phyloP scores from a whole-genome alignment of 2,888 invertebrate genomes.

The Hololepta plana region DNA sequence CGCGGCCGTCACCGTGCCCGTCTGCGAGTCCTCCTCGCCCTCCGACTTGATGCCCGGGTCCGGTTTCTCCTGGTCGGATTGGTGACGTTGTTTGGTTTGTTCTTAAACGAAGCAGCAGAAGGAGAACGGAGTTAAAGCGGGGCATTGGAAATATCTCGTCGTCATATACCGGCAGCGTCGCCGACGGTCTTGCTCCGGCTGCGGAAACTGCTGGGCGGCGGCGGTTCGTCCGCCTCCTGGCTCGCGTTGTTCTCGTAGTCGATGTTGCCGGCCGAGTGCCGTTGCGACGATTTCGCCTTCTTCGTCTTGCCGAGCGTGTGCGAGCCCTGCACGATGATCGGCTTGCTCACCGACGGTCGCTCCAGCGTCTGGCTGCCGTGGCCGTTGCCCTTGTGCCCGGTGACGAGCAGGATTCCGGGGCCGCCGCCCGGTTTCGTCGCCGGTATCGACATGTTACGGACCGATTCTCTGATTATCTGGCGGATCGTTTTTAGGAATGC shows the following conservation, averaged over 20 bases:
- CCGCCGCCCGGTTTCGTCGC: conserved; percentile 45
- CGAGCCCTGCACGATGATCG: conserved; percentile 47
- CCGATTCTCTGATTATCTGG: conserved; percentile 92
- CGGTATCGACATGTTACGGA: conserved; percentile 92
- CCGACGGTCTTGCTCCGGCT: conserved; percentile 84
- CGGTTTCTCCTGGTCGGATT: conserved; percentile 16
- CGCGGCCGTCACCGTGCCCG: conserved; percentile 36
- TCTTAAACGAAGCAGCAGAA: conserved; percentile 6
- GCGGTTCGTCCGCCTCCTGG: conserved; percentile 51
- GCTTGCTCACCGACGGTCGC: conserved; percentile 27
- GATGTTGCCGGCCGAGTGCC: conserved; percentile 69
- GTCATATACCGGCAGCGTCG: conserved; percentile 52
- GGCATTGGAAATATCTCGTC: conserved; percentile 1
- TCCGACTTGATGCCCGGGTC: conserved; percentile 71
- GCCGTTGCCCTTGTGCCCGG: conserved; percentile 22
- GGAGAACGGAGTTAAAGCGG: conserved; percentile 2
- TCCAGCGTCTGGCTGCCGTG: conserved; percentile 39
- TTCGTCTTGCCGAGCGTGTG: conserved; percentile 73
- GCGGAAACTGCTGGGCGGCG: conserved; percentile 47
- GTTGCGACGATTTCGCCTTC: conserved; percentile 52
- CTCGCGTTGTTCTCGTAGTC: conserved; percentile 61
- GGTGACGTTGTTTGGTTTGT: conserved; percentile 4
- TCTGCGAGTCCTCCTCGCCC: conserved; percentile 67
- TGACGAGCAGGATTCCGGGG: conserved; percentile 25
- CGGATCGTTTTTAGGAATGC: conserved; percentile 94